Evolutionary conservation across 2,888 invertebrate species (phyloP).

Genomic region (Suillia variegata): DNA sequence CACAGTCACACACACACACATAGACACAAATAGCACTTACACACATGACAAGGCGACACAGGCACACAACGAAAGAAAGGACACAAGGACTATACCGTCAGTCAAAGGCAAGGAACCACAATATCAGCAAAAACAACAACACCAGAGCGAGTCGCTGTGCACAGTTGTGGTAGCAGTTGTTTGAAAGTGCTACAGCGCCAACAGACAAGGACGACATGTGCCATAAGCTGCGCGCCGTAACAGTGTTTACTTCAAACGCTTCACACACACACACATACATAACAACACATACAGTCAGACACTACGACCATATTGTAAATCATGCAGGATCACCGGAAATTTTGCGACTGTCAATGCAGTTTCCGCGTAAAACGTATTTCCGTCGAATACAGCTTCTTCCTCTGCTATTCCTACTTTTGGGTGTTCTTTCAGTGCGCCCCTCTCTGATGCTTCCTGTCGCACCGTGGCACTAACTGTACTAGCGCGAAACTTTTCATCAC

Average conservation of each 20-base stretch:
- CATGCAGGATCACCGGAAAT: slow-evolving; percentile 35
- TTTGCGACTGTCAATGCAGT: slow-evolving; percentile 39
- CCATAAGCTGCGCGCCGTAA: too few relatives aligned
- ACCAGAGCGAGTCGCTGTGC: too few relatives aligned
- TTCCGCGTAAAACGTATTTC: slow-evolving; percentile 36
- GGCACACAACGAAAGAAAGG: background rate
- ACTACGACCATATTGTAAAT: slow-evolving; percentile 28
- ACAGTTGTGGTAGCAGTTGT: too few relatives aligned
- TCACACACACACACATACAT: slow-evolving; percentile 4
- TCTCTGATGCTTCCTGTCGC: background rate
- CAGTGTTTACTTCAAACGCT: background rate
- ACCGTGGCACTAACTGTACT: too few relatives aligned
- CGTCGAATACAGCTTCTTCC: slow-evolving; percentile 13
- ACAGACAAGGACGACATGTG: slow-evolving; percentile 18
- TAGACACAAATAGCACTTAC: too few relatives aligned
- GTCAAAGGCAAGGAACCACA: too few relatives aligned
- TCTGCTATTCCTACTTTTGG: background rate
- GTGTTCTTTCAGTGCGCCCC: background rate
- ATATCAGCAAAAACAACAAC: too few relatives aligned
- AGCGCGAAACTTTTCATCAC: too few relatives aligned
- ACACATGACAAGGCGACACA: background rate
- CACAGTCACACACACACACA: too few relatives aligned
- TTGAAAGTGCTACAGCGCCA: too few relatives aligned
- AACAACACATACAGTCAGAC: background rate
- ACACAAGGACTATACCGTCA: too few relatives aligned